A percentile compares a stretch with the other conserved stretches of the same genome.
phyloP scores from a whole-genome alignment of 2,888 invertebrate genomes.

The Azorinus chamasolen region DNA sequence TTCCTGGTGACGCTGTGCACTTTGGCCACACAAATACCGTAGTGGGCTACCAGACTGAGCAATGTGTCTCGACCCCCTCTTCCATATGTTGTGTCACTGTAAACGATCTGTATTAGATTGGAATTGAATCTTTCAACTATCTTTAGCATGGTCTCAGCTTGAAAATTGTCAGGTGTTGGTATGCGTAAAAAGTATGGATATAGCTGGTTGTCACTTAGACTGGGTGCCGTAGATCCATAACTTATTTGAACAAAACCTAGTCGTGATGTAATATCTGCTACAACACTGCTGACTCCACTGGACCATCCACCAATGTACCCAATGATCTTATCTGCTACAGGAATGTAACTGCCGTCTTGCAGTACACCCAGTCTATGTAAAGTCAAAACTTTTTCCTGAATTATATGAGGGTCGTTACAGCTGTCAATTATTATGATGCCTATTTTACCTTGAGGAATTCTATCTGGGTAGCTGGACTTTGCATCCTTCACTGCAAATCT shows the following conservation, averaged over 20 bases:
- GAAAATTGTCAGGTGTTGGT: conserved; percentile 59
- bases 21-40: conserved; percentile 59
- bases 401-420: conserved; percentile 64
- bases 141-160: conserved; percentile 56
- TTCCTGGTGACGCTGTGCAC: conserved; percentile 31
- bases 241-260: conserved; percentile 56
- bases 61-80: conserved; percentile 57
- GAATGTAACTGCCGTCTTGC: conserved; percentile 34
- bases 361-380: conserved; percentile 56
- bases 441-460: conserved; percentile 47
- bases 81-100: conserved; percentile 62
- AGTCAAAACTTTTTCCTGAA: conserved; percentile 59
- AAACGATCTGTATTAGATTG: conserved; percentile 64
- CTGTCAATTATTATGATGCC: conserved; percentile 68
- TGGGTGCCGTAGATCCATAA: conserved; percentile 63
- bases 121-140: conserved; percentile 42
- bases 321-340: conserved; percentile 54
- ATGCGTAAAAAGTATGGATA: conserved; percentile 65
- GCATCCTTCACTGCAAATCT: conserved; percentile 51
- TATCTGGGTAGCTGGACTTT: conserved; percentile 8
- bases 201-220: conserved; percentile 48
- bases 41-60: conserved; percentile 4
- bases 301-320: conserved; percentile 66
- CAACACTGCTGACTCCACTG: conserved; percentile 61
- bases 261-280: conserved; percentile 52